A percentile compares a stretch with the other conserved stretches of the same genome.
phyloP scores from a whole-genome alignment of 1,140 invertebrate genomes.

The Andricus grossulariae region DNA sequence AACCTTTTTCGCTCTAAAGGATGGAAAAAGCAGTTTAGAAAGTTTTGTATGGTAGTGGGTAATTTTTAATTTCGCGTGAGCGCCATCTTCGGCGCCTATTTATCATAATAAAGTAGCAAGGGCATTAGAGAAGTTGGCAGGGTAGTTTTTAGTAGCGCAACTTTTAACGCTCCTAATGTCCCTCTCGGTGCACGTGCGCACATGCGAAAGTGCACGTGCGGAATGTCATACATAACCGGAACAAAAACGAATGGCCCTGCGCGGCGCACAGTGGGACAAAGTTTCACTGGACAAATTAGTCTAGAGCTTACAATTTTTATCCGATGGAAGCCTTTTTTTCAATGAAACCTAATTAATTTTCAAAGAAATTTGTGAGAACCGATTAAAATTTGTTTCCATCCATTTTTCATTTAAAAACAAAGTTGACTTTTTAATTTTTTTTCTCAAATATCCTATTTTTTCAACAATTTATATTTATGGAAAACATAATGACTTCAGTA shows the following conservation, averaged over 20 bases:
- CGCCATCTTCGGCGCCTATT: neutral
- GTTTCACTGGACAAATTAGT: too few relatives aligned
- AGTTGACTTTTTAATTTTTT: too few relatives aligned
- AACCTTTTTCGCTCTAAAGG: neutral
- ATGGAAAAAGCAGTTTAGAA: neutral
- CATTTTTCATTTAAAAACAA: too few relatives aligned
- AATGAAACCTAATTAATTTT: too few relatives aligned
- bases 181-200: neutral
- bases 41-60: neutral
- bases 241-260: neutral
- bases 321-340: too few relatives aligned
- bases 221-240: neutral
- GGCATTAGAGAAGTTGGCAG: constrained; percentile 19
- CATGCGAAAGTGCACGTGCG: neutral
- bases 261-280: too few relatives aligned
- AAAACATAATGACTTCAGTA: too few relatives aligned
- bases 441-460: too few relatives aligned
- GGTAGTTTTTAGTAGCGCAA: constrained; percentile 11
- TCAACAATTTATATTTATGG: too few relatives aligned
- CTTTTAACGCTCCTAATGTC: constrained; percentile 22
- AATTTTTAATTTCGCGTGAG: constrained; percentile 10
- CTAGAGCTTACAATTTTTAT: too few relatives aligned
- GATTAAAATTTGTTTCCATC: too few relatives aligned
- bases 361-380: too few relatives aligned
- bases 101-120: constrained; percentile 29